Conservation (phyloP, 2,797 vertebrate species). For the Gambusia yucatana region DNA sequence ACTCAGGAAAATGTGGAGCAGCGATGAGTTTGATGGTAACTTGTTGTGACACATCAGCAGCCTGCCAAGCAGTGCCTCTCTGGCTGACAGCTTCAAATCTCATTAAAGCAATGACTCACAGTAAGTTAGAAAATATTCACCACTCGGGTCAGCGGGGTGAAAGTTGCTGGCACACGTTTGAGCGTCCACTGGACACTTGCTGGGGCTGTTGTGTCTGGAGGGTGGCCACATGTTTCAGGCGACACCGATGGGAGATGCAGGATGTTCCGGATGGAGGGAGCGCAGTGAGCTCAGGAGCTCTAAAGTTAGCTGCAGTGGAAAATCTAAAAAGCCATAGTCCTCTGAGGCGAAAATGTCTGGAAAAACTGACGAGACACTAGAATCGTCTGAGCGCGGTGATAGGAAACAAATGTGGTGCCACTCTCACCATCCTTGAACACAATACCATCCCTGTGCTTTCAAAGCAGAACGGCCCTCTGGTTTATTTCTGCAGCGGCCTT, state of each 20-base stretch:
- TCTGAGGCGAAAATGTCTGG: conserved; percentile 72
- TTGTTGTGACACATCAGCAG: conserved; percentile 42
- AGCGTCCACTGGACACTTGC: conserved; percentile 48
- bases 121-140: conserved; percentile 52
- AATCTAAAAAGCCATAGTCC: conserved; percentile 63
- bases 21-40: conserved; percentile 50
- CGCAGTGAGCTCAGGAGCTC: conserved; percentile 33
- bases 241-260: conserved; percentile 47
- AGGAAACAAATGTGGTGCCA: conserved; percentile 76
- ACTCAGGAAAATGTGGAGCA: conserved; percentile 31
- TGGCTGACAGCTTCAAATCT: conserved; percentile 55
- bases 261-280: conserved; percentile 59
- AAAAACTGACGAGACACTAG: conserved; percentile 82
- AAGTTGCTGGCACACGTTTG: conserved; percentile 36
- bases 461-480: conserved; percentile 41
- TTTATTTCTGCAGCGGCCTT: conserved; percentile 52
- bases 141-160: conserved; percentile 55
- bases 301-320: conserved; percentile 78
- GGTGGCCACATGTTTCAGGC: conserved; percentile 38
- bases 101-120: conserved; percentile 69
- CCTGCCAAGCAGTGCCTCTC: conserved; percentile 39
- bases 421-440: conserved; percentile 62
- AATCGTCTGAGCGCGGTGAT: conserved; percentile 74
- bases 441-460: conserved; percentile 63
- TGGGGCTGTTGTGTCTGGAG: conserved; percentile 47